Base-by-base conservation (phyloP, 1,140 invertebrate species). In the Mizuhopecten yessoensis region DNA sequence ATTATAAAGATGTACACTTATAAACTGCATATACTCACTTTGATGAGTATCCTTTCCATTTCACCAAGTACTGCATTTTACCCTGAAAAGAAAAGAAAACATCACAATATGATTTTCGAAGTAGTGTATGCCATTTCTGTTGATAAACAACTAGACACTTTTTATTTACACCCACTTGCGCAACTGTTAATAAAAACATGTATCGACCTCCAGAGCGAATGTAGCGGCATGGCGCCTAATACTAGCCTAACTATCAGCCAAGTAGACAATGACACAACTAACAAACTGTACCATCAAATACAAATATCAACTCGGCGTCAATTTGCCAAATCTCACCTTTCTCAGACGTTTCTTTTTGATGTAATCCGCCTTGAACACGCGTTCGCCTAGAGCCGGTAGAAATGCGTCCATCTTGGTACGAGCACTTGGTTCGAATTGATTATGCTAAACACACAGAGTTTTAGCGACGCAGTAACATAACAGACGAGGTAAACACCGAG, bases 21-120 rank as follows among this genome's bases (percentile, higher is more conserved):
- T 29, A 45, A n/a, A 75, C 23, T 29, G 20, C 23, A 57, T 20
- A 29, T 34, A 93, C 94, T 93, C 93, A 95, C 94, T 92, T 95
- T 75, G 91, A 49, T 2, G 93, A 93, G 33, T 94, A 95, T 29
- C 94, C 94, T 90, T 94, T 95, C 94, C 94, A 95, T 92, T 95
- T 94, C 0, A 95, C 94, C 33, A 95, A 91, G 92, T 94, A 95
- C 87, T 95, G 93, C 42, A 93, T 91, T 90, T 92, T 92, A 33
- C 94, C 94, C 94, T 95, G 90, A 42, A 93, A 93, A 86, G 91
- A 86, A 89, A 87, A 36, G 45, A 49, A 75, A 86, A 86, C 49
- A 87, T n/a, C n/a, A n/a, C n/a, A 88, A 90, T 34, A 90, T 90
- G 23, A 90, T 87, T 49, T 89, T 90, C 86, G n/a, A n/a, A n/a